phyloP scores from a whole-genome alignment of 2,113 vertebrate species.

The Thinocorus orbignyianus region DNA sequence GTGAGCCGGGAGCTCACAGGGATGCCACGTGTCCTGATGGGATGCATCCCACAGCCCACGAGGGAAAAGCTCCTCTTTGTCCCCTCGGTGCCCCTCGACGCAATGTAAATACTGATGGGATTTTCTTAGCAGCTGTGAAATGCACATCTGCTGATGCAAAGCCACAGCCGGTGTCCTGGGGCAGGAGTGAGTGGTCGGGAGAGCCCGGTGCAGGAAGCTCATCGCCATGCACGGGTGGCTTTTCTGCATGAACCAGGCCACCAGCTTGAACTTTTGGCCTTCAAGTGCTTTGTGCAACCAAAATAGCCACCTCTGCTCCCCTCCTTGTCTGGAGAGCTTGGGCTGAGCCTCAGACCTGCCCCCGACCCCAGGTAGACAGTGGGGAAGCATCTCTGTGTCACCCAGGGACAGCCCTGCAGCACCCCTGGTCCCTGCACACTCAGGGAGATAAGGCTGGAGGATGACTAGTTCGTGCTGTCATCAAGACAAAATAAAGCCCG shows the following conservation, averaged over 20 bases:
- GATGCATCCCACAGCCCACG: rapidly evolving
- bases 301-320: not conserved
- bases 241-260: not conserved
- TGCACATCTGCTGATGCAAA: conserved; percentile 35
- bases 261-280: not conserved
- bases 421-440: not conserved
- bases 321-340: not conserved
- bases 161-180: rapidly evolving
- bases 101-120: not conserved
- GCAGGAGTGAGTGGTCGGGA: rapidly evolving
- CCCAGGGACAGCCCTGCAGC: not conserved
- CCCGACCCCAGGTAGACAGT: not conserved
- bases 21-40: rapidly evolving
- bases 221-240: not conserved
- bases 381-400: not conserved
- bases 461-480: not conserved
- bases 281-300: not conserved
- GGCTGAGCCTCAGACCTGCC: not conserved
- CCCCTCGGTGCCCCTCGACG: rapidly evolving
- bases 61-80: not conserved
- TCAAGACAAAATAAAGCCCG: not conserved
- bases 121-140: not conserved
- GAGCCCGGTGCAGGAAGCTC: not conserved
- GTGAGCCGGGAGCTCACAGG: rapidly evolving
- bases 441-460: not conserved